Conservation (phyloP, 2,797 vertebrate species). For the Onychomys leucogaster region DNA sequence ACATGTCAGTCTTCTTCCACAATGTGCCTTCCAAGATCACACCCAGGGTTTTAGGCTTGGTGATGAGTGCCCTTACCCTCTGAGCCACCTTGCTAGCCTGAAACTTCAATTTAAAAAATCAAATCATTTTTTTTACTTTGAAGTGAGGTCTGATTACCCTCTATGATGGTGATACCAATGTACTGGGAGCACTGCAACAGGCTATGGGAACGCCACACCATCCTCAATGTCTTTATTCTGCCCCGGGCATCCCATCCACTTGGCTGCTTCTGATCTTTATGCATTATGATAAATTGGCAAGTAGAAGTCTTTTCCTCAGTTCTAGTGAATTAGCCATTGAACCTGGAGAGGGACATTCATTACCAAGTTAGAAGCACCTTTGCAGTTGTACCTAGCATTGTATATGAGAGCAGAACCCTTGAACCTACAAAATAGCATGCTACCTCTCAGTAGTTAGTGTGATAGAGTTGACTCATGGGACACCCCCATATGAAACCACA, state of each 20-base stretch:
- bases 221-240: not conserved
- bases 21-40: not conserved
- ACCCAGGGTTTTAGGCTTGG: not conserved
- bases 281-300: not conserved
- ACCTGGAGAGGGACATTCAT: not conserved
- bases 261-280: not conserved
- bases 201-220: not conserved
- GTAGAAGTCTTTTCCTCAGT: not conserved
- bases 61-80: not conserved
- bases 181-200: not conserved
- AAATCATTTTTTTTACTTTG: not conserved
- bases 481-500: not conserved
- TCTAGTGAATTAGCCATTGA: not conserved
- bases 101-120: not conserved
- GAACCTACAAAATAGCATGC: not conserved
- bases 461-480: not conserved
- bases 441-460: not conserved
- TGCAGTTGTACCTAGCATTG: not conserved
- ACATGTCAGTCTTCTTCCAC: not conserved
- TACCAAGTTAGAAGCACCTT: not conserved
- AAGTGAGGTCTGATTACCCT: not conserved
- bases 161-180: not conserved
- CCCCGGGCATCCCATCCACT: not conserved
- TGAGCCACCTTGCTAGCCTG: not conserved
- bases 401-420: not conserved